Percentiles rank a stretch among this genome's conserved stretches.
phyloP scores from a whole-genome alignment of 2,113 vertebrate species.

The Suncus etruscus region DNA sequence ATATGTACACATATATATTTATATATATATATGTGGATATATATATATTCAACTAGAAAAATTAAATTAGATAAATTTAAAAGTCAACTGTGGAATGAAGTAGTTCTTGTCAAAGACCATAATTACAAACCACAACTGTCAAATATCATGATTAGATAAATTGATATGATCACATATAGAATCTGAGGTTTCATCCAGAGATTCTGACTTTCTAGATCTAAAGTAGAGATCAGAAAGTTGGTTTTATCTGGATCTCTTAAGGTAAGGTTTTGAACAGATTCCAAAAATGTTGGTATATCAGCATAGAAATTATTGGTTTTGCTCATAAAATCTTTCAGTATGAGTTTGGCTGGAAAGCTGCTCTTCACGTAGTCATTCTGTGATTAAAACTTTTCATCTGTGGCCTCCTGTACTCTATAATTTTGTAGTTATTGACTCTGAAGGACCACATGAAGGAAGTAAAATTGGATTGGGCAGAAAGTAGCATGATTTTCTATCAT shows the following conservation, averaged over 20 bases:
- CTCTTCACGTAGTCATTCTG: neutral
- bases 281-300: neutral
- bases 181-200: neutral
- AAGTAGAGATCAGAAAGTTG: neutral
- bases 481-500: neutral
- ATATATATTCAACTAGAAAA: constrained; percentile 5
- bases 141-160: too few species aligned
- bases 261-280: neutral
- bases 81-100: neutral
- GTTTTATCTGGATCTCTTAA: neutral
- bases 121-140: too few species aligned
- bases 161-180: neutral
- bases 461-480: neutral
- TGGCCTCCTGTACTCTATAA: neutral
- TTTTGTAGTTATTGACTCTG: neutral
- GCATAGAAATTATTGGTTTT: constrained; percentile 28
- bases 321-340: neutral
- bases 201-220: neutral
- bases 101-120: neutral
- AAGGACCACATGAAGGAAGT: neutral
- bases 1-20: too few species aligned
- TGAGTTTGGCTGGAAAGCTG: neutral
- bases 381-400: neutral
- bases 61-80: neutral
- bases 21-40: too few species aligned